Evolutionary conservation across 2,113 vertebrate species (phyloP).

Genomic region (Parus major): DNA sequence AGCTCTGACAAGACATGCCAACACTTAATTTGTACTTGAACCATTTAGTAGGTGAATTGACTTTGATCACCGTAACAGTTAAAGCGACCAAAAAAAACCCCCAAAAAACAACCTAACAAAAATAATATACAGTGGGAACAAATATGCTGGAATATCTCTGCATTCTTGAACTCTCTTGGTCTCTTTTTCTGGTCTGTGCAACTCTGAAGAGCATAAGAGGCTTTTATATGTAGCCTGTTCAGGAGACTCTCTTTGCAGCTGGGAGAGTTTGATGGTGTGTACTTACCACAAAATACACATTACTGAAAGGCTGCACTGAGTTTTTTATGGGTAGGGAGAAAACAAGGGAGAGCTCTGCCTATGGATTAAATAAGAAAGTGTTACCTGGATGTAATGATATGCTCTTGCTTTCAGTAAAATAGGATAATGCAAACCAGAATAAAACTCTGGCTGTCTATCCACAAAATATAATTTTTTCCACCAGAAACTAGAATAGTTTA

Average conservation of each 20-base stretch:
- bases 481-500: conserved; percentile 14
- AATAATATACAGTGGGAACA: neutral
- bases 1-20: neutral
- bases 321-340: neutral
- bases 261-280: neutral
- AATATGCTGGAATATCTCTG: neutral
- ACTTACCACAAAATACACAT: neutral
- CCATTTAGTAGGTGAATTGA: neutral
- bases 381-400: conserved; percentile 33
- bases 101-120: neutral
- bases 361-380: neutral
- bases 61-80: neutral
- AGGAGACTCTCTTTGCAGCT: neutral
- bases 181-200: neutral
- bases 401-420: conserved; percentile 13
- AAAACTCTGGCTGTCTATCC: neutral
- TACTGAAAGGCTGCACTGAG: neutral
- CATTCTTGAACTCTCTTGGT: neutral
- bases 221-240: neutral
- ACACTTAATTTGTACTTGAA: neutral
- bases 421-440: conserved; percentile 38
- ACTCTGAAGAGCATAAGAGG: neutral
- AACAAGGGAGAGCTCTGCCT: neutral
- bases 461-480: conserved; percentile 15
- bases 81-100: neutral